Conservation (phyloP, 2,888 invertebrate species). For the Hydrotaea cyrtoneurina region DNA sequence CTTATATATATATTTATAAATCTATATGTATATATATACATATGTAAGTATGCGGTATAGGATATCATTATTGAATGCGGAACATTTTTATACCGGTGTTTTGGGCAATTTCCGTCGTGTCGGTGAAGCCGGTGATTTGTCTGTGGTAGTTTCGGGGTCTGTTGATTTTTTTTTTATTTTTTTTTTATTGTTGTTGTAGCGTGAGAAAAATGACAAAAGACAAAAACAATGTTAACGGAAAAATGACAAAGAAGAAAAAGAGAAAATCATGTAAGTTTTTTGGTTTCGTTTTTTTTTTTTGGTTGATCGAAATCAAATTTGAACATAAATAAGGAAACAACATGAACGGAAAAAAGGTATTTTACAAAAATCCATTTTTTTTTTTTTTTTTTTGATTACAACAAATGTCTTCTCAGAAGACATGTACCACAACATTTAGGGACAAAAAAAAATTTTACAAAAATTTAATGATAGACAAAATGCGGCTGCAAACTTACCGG, state of each 20-base stretch:
- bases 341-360: slow-evolving; percentile 24
- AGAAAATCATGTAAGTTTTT: slow-evolving; percentile 43
- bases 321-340: slow-evolving; percentile 16
- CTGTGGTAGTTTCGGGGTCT: slow-evolving; percentile 88
- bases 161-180: slow-evolving; percentile 78
- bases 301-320: not conserved
- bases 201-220: slow-evolving; percentile 39
- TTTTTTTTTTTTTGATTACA: slow-evolving; percentile 43
- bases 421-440: slow-evolving; percentile 58
- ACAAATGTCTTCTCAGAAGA: slow-evolving; percentile 55
- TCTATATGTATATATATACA: not conserved
- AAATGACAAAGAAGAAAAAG: slow-evolving; percentile 51
- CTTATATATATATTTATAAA: too few relatives aligned
- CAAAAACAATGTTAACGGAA: slow-evolving; percentile 43
- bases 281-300: slow-evolving; percentile 6
- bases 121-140: slow-evolving; percentile 93
- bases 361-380: slow-evolving; percentile 2
- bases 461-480: too few relatives aligned
- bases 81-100: slow-evolving; percentile 93
- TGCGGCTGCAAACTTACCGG: slow-evolving; percentile 76
- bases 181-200: slow-evolving; percentile 45
- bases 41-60: slow-evolving; percentile 6
- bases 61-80: slow-evolving; percentile 43
- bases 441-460: not conserved
- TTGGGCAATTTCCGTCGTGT: slow-evolving; percentile 97